Base-by-base conservation (phyloP, 2,888 invertebrate species). In the Scaptomyza polygonia region DNA sequence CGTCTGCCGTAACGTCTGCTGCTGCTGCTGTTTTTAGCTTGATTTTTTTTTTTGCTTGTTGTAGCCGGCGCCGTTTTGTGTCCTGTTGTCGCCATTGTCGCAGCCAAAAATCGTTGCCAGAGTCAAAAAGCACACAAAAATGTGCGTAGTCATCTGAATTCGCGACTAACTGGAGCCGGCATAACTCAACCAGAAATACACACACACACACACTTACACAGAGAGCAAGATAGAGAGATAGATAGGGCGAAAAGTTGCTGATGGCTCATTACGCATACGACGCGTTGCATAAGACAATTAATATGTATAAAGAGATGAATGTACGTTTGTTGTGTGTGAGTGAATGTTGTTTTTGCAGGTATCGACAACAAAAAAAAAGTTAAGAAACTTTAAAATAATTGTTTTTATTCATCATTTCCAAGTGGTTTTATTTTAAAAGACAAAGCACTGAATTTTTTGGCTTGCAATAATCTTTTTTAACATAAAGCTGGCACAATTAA, bases 141-240 rank as follows among this genome's bases (percentile, higher is more conserved):
- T 75, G 54, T 79, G 83, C 86, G 72, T 75, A 70, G 88, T 88
- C 75, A 77, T 71, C 64, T 77, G 39, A 39, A 39, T 39, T 55
- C 49, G 86, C 86, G 86, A 81, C 86, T 86, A 86, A 86, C 86
- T 88, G 86, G 88, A 84, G 86, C 86, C 86, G 59, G 58, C 67
- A 82, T 86, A 82, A 77, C 76, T 83, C 87, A 82, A 36, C 42
- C 9, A 14, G 36, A 8, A 34, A 56, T 25, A 36, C 48, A 48
- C 52, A 45, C 44, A 40, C 29, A 49, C 42, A 40, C 36, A 54
- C 25, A 55, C 3, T 36, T 36, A 42, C 29, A 49, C 45, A 40
- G 32, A 54, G 21, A 55, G 0, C 25, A 11, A 39, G 34, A 16
- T 18, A 44, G 18, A 7, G 32, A 11, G 32, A 18, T 32, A 42